These are phyloP conservation scores for Athetis lepigone DNA, from an alignment of 2,888 invertebrate genomes.

Conservation along the genomic window DNA sequence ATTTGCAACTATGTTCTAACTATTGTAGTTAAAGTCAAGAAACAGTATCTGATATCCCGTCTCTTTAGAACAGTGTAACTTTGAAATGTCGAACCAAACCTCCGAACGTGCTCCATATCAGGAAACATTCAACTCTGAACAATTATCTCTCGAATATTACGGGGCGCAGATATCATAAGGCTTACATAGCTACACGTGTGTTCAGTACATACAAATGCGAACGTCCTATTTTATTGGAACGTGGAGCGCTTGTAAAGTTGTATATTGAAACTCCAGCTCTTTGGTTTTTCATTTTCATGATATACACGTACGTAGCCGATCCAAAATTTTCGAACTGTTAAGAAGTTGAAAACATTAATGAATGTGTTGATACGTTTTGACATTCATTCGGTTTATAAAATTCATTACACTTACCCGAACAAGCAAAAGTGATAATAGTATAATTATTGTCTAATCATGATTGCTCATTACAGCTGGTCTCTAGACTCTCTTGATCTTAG, in stretches of 20 bases:
- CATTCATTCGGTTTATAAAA: slow-evolving; percentile 44
- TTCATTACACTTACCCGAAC: slow-evolving; percentile 48
- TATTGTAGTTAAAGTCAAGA: neutral
- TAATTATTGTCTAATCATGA: too few relatives aligned
- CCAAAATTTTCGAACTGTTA: slow-evolving; percentile 35
- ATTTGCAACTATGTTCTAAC: slow-evolving; percentile 14
- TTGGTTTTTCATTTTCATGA: slow-evolving; percentile 45
- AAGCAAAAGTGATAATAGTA: slow-evolving; percentile 48
- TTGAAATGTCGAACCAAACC: slow-evolving; percentile 46
- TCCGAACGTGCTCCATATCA: slow-evolving; percentile 42
- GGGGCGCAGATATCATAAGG: slow-evolving; percentile 34
- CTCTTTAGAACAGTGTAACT: slow-evolving; percentile 29
- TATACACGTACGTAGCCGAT: slow-evolving; percentile 20
- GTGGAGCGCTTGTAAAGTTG: slow-evolving; percentile 27
- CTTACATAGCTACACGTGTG: slow-evolving; percentile 16
- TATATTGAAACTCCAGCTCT: slow-evolving; percentile 41
- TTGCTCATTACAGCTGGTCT: too few relatives aligned
- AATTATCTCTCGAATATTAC: slow-evolving; percentile 37
- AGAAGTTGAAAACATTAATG: slow-evolving; percentile 13
- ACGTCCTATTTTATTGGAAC: slow-evolving; percentile 41
- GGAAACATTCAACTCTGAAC: slow-evolving; percentile 36
- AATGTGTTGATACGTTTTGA: slow-evolving; percentile 14
- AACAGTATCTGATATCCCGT: slow-evolving; percentile 17
- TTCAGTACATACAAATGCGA: slow-evolving; percentile 28
- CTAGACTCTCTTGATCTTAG: too few relatives aligned